These are phyloP conservation scores for Zaprionus ghesquierei DNA, from an alignment of 1,140 invertebrate genomes.

Conservation along the genomic window DNA sequence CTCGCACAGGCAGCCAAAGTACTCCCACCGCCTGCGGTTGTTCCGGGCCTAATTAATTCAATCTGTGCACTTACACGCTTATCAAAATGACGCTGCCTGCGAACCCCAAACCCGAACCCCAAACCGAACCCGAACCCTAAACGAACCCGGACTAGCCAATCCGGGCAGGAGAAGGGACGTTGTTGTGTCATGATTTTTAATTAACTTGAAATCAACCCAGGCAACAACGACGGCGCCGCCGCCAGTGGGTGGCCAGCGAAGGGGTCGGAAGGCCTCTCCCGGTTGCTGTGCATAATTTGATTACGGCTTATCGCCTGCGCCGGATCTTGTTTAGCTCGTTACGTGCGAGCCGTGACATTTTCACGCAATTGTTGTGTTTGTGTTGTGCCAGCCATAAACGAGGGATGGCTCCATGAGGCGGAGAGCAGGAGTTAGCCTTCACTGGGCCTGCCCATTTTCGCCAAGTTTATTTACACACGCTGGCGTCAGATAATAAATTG, in stretches of 20 bases:
- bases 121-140: neutral
- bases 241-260: neutral
- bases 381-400: slow-evolving; percentile 3
- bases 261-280: slow-evolving; percentile 17
- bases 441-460: slow-evolving; percentile 25
- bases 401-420: neutral
- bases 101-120: slow-evolving; percentile 5
- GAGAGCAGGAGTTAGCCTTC: neutral
- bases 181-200: slow-evolving; percentile 81
- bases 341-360: slow-evolving; percentile 79
- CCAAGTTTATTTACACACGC: slow-evolving; percentile 79
- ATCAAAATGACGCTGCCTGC: slow-evolving; percentile 53
- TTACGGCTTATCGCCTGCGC: slow-evolving; percentile 70
- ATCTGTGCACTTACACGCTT: slow-evolving; percentile 82
- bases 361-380: slow-evolving; percentile 73
- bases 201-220: slow-evolving; percentile 81
- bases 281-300: slow-evolving; percentile 76
- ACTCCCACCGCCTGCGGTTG: neutral
- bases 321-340: slow-evolving; percentile 78
- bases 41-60: slow-evolving; percentile 72
- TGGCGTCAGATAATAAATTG: slow-evolving; percentile 81
- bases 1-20: slow-evolving; percentile 11
- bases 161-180: no score
- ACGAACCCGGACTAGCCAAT: no score
- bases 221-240: no score